Conservation (phyloP, 2,113 vertebrate species). For the Chloroceryle aenea region DNA sequence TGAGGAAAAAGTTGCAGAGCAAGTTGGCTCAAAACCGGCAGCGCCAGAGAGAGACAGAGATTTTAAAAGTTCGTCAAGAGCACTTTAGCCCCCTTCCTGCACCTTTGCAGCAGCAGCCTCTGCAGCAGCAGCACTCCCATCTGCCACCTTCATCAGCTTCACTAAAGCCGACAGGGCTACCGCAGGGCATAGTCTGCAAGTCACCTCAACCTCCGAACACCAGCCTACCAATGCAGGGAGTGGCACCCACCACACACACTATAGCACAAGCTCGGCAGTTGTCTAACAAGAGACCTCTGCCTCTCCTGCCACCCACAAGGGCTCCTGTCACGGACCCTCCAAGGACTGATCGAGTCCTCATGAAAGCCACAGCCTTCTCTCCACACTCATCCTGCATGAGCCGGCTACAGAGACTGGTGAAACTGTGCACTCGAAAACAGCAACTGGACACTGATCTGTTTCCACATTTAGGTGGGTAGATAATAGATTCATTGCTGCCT, state of each 20-base stretch:
- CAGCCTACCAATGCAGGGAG: slow-evolving; percentile 90
- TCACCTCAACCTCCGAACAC: slow-evolving; percentile 92
- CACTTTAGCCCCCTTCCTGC: slow-evolving; percentile 92
- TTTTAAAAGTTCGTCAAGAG: slow-evolving; percentile 91
- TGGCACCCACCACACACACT: slow-evolving; percentile 83
- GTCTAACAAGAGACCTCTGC: slow-evolving; percentile 86
- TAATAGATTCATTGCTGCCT: background rate
- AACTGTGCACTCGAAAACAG: slow-evolving; percentile 91
- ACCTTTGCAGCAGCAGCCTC: slow-evolving; percentile 79
- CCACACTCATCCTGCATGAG: slow-evolving; percentile 89
- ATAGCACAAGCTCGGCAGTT: slow-evolving; percentile 85
- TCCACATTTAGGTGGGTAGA: slow-evolving; percentile 91
- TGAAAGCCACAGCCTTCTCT: slow-evolving; percentile 91
- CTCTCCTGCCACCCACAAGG: slow-evolving; percentile 79
- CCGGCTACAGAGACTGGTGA: slow-evolving; percentile 94
- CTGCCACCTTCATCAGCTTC: slow-evolving; percentile 78
- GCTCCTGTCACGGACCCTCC: slow-evolving; percentile 73
- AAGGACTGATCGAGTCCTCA: slow-evolving; percentile 86
- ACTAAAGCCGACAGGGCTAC: slow-evolving; percentile 83
- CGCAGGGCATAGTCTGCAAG: slow-evolving; percentile 93
- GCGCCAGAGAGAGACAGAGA: slow-evolving; percentile 86
- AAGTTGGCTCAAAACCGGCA: slow-evolving; percentile 90
- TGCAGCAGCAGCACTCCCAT: slow-evolving; percentile 76
- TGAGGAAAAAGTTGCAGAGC: slow-evolving; percentile 92
- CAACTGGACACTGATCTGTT: slow-evolving; percentile 92